A percentile compares a stretch with the other conserved stretches of the same genome.
These are phyloP conservation scores for Coelopa frigida DNA, from an alignment of 1,140 invertebrate species.

Conservation along the genomic window DNA sequence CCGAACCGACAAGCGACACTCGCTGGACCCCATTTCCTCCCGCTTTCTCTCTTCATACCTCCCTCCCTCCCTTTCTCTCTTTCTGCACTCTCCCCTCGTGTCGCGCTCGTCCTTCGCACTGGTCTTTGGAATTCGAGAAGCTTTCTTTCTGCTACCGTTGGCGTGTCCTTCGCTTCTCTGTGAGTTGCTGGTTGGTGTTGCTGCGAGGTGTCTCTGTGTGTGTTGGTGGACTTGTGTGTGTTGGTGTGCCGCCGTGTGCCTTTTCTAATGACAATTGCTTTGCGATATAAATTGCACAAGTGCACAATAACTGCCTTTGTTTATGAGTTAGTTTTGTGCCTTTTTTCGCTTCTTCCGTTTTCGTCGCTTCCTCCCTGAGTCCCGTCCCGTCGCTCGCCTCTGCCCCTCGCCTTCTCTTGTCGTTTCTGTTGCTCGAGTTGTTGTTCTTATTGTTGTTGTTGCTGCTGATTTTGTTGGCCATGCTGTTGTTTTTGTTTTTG, in stretches of 20 bases:
- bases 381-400: neutral
- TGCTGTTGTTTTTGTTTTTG: conserved; percentile 7
- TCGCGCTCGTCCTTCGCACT: neutral
- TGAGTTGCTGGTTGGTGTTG: neutral
- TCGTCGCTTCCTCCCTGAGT: neutral
- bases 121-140: too few species aligned
- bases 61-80: neutral
- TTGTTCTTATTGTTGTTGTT: conserved; percentile 4
- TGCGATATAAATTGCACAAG: conserved; percentile 45
- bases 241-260: conserved; percentile 1
- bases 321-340: conserved; percentile 1
- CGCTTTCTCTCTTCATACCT: neutral
- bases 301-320: conserved; percentile 40
- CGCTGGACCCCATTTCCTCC: conserved; percentile 1
- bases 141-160: neutral
- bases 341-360: conserved; percentile 4
- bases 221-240: neutral
- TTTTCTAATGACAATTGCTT: conserved; percentile 41
- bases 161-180: neutral
- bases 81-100: neutral
- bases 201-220: neutral
- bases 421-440: neutral
- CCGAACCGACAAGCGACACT: neutral
- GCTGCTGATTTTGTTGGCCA: neutral
- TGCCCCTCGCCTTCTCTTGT: too few species aligned